Evolutionary conservation across 2,113 vertebrate species (phyloP).

Genomic region (Pteruthius melanotis): DNA sequence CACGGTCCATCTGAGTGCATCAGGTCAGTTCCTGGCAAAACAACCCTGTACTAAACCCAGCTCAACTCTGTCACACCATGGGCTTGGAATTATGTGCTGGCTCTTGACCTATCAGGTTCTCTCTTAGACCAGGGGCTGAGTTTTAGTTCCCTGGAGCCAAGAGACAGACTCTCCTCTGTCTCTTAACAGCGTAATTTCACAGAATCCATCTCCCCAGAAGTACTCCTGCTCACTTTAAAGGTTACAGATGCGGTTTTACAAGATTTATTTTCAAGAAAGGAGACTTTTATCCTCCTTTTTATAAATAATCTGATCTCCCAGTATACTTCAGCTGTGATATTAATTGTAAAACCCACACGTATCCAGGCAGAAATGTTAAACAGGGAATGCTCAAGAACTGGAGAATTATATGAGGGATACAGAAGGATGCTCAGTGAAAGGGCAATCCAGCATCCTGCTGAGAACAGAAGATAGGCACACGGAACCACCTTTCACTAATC

Average conservation of each 20-base stretch:
- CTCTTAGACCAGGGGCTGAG: neutral
- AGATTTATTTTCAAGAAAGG: neutral
- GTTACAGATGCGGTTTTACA: neutral
- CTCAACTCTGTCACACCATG: rapidly evolving
- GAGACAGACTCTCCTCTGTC: neutral
- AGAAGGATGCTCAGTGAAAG: neutral
- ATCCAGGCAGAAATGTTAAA: neutral
- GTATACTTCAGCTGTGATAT: neutral
- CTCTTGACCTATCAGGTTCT: neutral
- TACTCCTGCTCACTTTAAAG: neutral
- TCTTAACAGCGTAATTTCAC: neutral
- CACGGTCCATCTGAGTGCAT: neutral
- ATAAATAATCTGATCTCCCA: neutral
- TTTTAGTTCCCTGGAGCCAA: neutral
- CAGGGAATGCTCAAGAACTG: neutral
- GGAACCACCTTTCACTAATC: neutral
- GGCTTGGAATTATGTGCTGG: neutral
- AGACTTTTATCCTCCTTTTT: neutral
- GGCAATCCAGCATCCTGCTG: neutral
- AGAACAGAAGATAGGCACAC: neutral
- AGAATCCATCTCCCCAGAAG: neutral
- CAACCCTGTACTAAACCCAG: neutral
- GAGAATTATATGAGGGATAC: neutral
- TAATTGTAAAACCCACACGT: neutral
- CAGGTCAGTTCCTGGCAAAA: neutral